Evolutionary conservation across 2,888 invertebrate species (phyloP).

Genomic region (Eurytoma adleriae): DNA sequence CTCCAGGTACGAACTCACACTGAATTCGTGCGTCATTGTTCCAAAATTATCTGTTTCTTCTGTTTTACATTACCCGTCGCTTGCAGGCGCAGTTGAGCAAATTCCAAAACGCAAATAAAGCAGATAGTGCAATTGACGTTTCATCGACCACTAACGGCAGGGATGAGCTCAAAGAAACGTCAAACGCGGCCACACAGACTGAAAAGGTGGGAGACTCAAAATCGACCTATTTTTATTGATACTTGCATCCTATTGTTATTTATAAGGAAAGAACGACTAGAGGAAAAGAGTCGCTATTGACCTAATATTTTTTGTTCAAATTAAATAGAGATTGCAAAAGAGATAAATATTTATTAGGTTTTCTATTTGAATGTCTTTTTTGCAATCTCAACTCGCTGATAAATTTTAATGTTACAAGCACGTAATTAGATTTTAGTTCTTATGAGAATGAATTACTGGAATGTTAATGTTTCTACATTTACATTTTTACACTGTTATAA

Average conservation of each 20-base stretch:
- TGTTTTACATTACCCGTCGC: neutral
- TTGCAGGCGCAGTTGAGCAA: conserved; percentile 70
- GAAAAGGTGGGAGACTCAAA: conserved; percentile 81
- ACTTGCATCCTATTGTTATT: too few relatives aligned
- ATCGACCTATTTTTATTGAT: neutral
- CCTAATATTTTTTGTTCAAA: too few relatives aligned
- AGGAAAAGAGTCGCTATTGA: too few relatives aligned
- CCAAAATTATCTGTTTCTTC: conserved; percentile 5
- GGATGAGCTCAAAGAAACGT: conserved; percentile 79
- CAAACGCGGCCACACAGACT: conserved; percentile 91
- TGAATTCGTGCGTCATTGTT: conserved; percentile 16
- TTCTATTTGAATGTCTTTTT: neutral
- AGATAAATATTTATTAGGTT: neutral
- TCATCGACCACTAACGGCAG: conserved; percentile 74
- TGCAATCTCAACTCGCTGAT: neutral
- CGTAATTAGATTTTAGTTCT: conserved; percentile 44
- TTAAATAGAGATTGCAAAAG: too few relatives aligned
- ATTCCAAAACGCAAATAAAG: conserved; percentile 67
- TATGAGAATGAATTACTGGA: conserved; percentile 37
- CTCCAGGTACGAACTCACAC: conserved; percentile 78
- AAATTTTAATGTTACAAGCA: conserved; percentile 49
- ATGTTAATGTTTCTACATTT: conserved; percentile 26
- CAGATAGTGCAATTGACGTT: conserved; percentile 64
- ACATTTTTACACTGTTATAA: conserved; percentile 43
- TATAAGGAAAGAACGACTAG: too few relatives aligned